Base-by-base conservation (phyloP, 2,797 vertebrate genomes). In the Etheostoma nigrum region DNA sequence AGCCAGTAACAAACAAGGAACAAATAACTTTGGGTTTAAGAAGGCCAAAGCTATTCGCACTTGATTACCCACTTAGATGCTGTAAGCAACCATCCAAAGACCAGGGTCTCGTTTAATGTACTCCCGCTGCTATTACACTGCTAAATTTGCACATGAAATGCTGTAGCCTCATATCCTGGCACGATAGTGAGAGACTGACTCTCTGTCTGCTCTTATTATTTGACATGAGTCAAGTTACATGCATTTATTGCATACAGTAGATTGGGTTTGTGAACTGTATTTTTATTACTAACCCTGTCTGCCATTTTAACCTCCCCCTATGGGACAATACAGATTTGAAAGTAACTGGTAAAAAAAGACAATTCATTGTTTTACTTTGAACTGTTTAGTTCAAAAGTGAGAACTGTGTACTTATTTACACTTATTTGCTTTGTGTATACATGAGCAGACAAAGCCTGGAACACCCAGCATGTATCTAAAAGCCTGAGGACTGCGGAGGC, bases 41-140 rank as follows among this genome's bases (percentile, higher is more conserved):
- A 25, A 25, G 15, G 49, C 5, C 42, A 55, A 27, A 55, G 5
- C 23, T 25, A 25, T 44, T 62, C n/a, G 48, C 19, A 60, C 42
- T 66, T 15, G 4, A 55, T 30, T 12, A 15, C 21, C 25, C 33
- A 47, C 51, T 59, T 23, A 15, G 18, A 54, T 1, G 13, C 62
- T 4, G 49, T 64, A 27, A n/a, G 63, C 60, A 62, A 48, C 48
- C 44, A 62, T 72, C 27, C 5, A 76, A 45, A 68, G 15, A 55
- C 52, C 61, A 52, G 13, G 9, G 1, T 51, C 40, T 70, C 23
- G 18, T 59, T 61, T 4, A 40, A 40, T 40, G 9, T 11, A 59
- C 21, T 53, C 33, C 25, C n/a, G 4, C 44, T 67, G 51, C 52
- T 52, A 30, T 47, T 67, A 30, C 65, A 53, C 44, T 6, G 23